Base-by-base conservation (phyloP, 2,888 invertebrate genomes). In the Orgyia antiqua region DNA sequence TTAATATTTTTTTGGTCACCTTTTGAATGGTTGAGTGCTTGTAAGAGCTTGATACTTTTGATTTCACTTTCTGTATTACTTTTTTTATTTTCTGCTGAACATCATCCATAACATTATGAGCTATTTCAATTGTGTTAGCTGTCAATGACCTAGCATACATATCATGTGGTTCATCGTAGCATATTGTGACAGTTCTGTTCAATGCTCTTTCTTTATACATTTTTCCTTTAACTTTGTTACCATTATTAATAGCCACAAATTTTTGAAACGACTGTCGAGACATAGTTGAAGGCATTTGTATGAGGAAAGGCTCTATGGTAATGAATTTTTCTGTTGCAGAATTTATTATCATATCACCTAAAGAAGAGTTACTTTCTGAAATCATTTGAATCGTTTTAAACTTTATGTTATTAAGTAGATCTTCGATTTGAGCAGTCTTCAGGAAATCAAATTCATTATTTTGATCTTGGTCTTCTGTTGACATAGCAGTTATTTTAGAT, bases 331-430 rank as follows among this genome's bases (percentile, higher is more conserved):
- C 67, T 8, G 66, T 69, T 0, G 58, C 68, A 15, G 65, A 38
- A 24, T 51, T 71, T 4, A 55, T 48, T 25, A 70, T 57, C 3
- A 72, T 36, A 12, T 58, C 57, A 2, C 51, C 42, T 1, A 68
- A 17, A 4, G 46, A 34, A n/a, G 66, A 63, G 12, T 33, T 58
- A 27, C 68, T 60, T 31, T 56, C 54, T 5, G 51, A 30, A 7
- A 68, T 44, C 39, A 55, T 62, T 33, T 64, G 37, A 12, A 67
- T 40, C 2, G 68, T 64, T 42, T 58, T 68, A 9, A 49, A 35
- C 54, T 77, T 78, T 8, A 75, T 66, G 34, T 65, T 54, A 33
- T 68, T 60, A 0, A 80, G 51, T 23, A 77, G 31, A 10, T 37
- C 43, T 52, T 79, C 78, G 26, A 79, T 59, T 36, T 67, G 56